phyloP scores from a whole-genome alignment of 2,888 invertebrate genomes.

The Dendrolimus pini region DNA sequence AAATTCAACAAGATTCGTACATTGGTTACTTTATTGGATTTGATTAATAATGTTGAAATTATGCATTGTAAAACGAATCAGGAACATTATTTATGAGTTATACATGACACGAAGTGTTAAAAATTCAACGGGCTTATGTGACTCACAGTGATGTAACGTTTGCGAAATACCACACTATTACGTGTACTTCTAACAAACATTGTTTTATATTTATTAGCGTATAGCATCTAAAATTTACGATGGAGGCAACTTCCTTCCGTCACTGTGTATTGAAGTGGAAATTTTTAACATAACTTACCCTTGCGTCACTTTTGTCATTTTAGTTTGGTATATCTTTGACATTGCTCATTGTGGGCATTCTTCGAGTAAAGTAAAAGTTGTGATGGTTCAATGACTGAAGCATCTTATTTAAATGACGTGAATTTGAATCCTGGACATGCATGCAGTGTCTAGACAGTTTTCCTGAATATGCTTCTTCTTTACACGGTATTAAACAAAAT shows the following conservation, averaged over 20 bases:
- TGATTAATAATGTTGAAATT: too few species aligned
- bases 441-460: too few species aligned
- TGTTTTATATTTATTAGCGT: constrained; percentile 55
- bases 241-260: constrained; percentile 38
- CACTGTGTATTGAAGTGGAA: constrained; percentile 20
- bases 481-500: too few species aligned
- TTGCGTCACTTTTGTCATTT: constrained; percentile 23
- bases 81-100: constrained; percentile 3
- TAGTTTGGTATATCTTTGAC: too few species aligned
- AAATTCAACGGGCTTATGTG: constrained; percentile 13
- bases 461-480: too few species aligned
- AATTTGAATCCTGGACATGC: too few species aligned
- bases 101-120: constrained; percentile 4
- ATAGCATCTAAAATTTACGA: constrained; percentile 43
- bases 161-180: constrained; percentile 39
- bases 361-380: too few species aligned
- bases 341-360: too few species aligned
- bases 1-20: too few species aligned
- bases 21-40: too few species aligned
- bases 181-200: constrained; percentile 34
- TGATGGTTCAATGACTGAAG: too few species aligned
- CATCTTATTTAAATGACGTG: too few species aligned
- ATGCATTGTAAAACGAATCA: constrained; percentile 1
- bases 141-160: constrained; percentile 44
- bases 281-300: constrained; percentile 34